Conservation (phyloP, 2,797 vertebrate genomes). For the Pseudochirops cupreus region DNA sequence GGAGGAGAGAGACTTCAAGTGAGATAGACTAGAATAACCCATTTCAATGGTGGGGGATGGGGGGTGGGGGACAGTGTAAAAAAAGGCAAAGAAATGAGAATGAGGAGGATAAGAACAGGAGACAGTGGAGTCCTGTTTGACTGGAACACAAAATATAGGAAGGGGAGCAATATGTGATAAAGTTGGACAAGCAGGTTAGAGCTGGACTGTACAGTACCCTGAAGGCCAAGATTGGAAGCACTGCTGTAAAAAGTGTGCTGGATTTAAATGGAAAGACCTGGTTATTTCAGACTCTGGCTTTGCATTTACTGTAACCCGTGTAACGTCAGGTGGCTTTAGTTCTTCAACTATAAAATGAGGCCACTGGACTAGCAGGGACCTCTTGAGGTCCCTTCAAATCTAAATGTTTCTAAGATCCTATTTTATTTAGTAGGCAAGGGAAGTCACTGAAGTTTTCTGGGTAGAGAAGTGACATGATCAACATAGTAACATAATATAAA, state of each 20-base stretch:
- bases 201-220: background rate
- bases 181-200: background rate
- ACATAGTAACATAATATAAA: background rate
- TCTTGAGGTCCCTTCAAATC: background rate
- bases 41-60: background rate
- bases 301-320: background rate
- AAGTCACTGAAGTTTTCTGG: background rate
- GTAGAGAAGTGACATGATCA: background rate
- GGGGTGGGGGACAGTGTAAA: background rate
- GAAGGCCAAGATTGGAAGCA: background rate
- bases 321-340: background rate
- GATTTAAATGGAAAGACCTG: background rate
- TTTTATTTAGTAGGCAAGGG: background rate
- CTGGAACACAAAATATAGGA: background rate
- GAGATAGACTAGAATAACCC: background rate
- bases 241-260: background rate
- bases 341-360: background rate
- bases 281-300: background rate
- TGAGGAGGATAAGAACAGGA: background rate
- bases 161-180: background rate
- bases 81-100: background rate
- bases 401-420: background rate
- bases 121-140: background rate
- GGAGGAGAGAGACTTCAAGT: background rate
- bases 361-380: background rate